Evolutionary conservation across 2,113 vertebrate species (phyloP), one percentile per base, ranked within the genome.

Genomic region (Himantopus leucocephalus): DNA sequence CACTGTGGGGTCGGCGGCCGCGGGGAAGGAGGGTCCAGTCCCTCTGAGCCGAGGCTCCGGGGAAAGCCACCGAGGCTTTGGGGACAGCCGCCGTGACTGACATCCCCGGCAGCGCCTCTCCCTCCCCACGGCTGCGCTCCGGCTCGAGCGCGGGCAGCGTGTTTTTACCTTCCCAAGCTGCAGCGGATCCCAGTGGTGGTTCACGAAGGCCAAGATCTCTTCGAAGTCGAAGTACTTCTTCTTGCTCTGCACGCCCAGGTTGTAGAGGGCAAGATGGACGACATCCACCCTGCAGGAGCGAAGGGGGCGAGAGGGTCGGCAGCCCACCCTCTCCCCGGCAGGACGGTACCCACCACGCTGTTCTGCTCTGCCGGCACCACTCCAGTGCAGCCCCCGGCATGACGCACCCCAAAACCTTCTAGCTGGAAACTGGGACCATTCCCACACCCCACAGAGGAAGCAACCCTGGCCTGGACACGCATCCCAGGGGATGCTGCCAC

Each of bases 221-320:
- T 99, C 99, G 7, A 99, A 98, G 94, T 99, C 98, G 13, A 99
- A 99, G 96, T 99, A 99, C 56, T 99, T 99, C 98, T 99, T 99
- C 98, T 99, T 99, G 97, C 99, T 99, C 97, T 99, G 99, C 23
- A 99, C 98, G 0, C 99, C 99, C 97, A 99, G 98, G 97, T 99
- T 99, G 97, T 99, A 99, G 45, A 99, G 98, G 26, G 99, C 99
- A 17, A 99, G 98, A 83, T 99, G 99, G 41, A 99, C 99, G 18
- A 99, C 97, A 8, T 99, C 99, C 21, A 99, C 99, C 99, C 99
- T 99, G 94, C 9, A 50, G 75, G 71, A 83, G 75, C 41, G 37
- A 68, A 83, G 76, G 1, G 1, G 43, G 9, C 1, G 48, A 59
- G 35, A 5, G 32, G 68, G 50, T 76, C 29, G 2, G 77, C 39